Evolutionary conservation across 2,888 invertebrate species (phyloP).

Genomic region (Eulithis testata): DNA sequence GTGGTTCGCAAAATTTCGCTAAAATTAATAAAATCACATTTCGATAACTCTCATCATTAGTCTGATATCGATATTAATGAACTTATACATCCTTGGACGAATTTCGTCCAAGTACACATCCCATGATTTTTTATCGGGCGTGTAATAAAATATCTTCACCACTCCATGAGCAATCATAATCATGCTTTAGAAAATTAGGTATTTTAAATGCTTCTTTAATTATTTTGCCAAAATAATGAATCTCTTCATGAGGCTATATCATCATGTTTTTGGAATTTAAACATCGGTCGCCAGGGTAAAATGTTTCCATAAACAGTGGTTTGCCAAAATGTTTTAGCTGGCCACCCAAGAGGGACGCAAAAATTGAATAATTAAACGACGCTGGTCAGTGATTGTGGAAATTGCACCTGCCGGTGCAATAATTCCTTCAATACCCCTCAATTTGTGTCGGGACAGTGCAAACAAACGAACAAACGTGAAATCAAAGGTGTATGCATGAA

Average conservation of each 20-base stretch:
- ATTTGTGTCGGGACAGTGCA: constrained; percentile 73
- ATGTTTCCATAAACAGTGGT: constrained; percentile 27
- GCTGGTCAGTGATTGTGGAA: constrained; percentile 61
- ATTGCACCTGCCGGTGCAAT: constrained; percentile 69
- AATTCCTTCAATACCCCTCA: constrained; percentile 65
- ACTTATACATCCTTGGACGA: no score
- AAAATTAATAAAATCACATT: constrained; percentile 62
- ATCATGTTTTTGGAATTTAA: constrained; percentile 12
- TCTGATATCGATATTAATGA: constrained; percentile 53
- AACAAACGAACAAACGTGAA: constrained; percentile 71
- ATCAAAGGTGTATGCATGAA: constrained; percentile 66
- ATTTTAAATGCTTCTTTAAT: background rate
- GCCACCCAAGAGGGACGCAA: constrained; percentile 41
- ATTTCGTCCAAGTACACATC: no score
- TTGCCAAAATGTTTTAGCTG: constrained; percentile 33
- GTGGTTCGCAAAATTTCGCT: constrained; percentile 66
- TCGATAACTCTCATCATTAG: constrained; percentile 67
- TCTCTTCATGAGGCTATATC: constrained; percentile 4
- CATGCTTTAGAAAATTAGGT: no score
- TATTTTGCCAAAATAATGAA: background rate
- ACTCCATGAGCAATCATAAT: no score
- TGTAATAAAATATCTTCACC: no score
- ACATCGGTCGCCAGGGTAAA: constrained; percentile 17
- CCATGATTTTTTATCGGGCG: no score
- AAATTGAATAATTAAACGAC: constrained; percentile 52